Conservation (phyloP, 2,888 invertebrate genomes). For the Stratiomys singularior region DNA sequence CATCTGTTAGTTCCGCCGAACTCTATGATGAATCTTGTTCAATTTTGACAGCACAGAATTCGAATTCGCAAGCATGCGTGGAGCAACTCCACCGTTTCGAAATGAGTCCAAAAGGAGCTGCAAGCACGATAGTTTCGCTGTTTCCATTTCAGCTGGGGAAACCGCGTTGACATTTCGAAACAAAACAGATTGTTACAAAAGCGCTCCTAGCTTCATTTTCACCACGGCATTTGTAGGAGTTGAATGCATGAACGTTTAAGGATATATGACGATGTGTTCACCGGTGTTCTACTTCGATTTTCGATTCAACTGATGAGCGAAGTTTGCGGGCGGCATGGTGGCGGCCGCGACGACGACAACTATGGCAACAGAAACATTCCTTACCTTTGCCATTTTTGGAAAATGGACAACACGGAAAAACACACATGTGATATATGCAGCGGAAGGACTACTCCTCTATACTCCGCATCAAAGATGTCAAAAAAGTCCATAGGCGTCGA, state of each 20-base stretch:
- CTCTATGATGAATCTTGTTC: constrained; percentile 21
- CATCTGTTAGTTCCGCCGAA: constrained; percentile 18
- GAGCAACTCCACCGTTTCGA: background rate
- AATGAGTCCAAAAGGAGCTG: background rate
- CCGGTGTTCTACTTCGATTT: constrained; percentile 45
- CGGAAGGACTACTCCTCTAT: constrained; percentile 29
- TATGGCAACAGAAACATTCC: constrained; percentile 35
- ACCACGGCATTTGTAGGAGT: constrained; percentile 7
- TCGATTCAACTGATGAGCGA: constrained; percentile 26
- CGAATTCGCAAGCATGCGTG: constrained; percentile 18
- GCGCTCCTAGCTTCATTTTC: background rate
- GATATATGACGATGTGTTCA: constrained; percentile 24
- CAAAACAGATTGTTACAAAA: background rate
- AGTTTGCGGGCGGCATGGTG: constrained; percentile 37
- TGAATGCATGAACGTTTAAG: background rate
- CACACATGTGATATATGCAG: constrained; percentile 28
- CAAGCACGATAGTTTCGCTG: background rate
- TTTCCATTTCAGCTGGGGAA: background rate
- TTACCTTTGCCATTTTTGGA: constrained; percentile 44
- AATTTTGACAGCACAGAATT: constrained; percentile 28
- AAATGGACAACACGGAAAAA: background rate
- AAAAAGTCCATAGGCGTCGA: constrained; percentile 12
- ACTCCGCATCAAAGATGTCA: background rate
- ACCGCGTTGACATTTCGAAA: constrained; percentile 40
- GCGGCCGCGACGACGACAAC: constrained; percentile 41